Conservation (phyloP, 1,140 invertebrate species). For the Drosophila sechellia region DNA sequence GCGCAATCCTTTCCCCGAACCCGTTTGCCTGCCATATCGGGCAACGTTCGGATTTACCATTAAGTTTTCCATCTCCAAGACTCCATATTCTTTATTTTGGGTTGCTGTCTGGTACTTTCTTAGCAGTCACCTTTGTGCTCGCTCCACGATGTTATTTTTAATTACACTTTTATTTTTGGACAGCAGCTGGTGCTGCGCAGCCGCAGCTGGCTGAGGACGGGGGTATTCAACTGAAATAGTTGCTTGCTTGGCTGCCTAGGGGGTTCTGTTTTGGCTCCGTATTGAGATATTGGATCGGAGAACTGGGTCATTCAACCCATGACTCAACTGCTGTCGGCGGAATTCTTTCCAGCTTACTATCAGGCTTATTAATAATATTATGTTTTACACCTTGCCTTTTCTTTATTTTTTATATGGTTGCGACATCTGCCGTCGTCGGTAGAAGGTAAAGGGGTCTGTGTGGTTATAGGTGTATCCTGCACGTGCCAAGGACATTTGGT, state of each 20-base stretch:
- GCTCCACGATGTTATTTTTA: slow-evolving; percentile 65
- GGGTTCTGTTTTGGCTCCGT: slow-evolving; percentile 10
- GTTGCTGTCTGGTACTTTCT: slow-evolving; percentile 32
- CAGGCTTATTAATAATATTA: slow-evolving; percentile 41
- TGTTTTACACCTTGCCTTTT: slow-evolving; percentile 46
- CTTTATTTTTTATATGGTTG: slow-evolving; percentile 28
- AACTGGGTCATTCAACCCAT: slow-evolving; percentile 70
- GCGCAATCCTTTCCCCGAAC: slow-evolving; percentile 12
- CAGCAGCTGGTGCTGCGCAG: slow-evolving; percentile 69
- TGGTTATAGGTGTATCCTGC: slow-evolving; percentile 9
- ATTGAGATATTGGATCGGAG: slow-evolving; percentile 54
- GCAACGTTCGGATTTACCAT: slow-evolving; percentile 1
- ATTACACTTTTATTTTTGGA: slow-evolving; percentile 68
- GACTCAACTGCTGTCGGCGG: slow-evolving; percentile 7
- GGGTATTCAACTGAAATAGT: slow-evolving; percentile 55
- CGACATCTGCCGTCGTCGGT: slow-evolving; percentile 40
- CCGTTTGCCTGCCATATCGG: slow-evolving; percentile 11
- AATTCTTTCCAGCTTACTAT: slow-evolving; percentile 26
- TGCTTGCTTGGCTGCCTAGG: slow-evolving; percentile 1
- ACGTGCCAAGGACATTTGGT: slow-evolving; percentile 65
- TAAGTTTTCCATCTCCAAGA: slow-evolving; percentile 1
- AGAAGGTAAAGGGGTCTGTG: neutral
- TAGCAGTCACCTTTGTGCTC: slow-evolving; percentile 18
- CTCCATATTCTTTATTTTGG: slow-evolving; percentile 22
- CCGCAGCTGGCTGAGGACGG: slow-evolving; percentile 62